A percentile compares a stretch with the other conserved stretches of the same genome.
Conservation (phyloP, 2,888 invertebrate genomes). For the Alsophila aescularia region DNA sequence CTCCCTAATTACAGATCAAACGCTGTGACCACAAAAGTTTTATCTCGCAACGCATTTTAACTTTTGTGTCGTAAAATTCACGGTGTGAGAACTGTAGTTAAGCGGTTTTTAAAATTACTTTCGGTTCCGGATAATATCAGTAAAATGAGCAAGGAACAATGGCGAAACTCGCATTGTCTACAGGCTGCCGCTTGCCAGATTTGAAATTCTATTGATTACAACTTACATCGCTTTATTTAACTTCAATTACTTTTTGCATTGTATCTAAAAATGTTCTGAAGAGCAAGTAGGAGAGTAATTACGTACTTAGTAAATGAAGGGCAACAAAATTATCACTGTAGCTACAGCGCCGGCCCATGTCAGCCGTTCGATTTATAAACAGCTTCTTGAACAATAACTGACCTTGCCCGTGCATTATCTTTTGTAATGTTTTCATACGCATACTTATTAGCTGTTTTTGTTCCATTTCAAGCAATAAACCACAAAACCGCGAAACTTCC, state of each 20-base stretch:
- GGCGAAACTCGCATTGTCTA: slow-evolving; percentile 35
- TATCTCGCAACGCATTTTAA: slow-evolving; percentile 68
- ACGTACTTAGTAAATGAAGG: slow-evolving; percentile 21
- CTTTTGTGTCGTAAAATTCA: slow-evolving; percentile 74
- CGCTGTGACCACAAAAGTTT: slow-evolving; percentile 75
- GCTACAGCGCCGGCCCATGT: slow-evolving; percentile 12
- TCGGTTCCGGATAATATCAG: slow-evolving; percentile 51
- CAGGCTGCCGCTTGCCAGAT: slow-evolving; percentile 20
- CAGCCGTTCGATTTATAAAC: slow-evolving; percentile 19
- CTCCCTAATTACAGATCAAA: slow-evolving; percentile 81
- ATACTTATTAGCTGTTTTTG: slow-evolving; percentile 43
- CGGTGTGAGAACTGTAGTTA: slow-evolving; percentile 61
- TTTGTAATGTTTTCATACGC: slow-evolving; percentile 45
- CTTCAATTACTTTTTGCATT: slow-evolving; percentile 15
- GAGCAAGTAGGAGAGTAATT: slow-evolving; percentile 18
- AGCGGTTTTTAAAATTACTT: slow-evolving; percentile 70
- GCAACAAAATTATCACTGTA: slow-evolving; percentile 13
- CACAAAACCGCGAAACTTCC: slow-evolving; percentile 67
- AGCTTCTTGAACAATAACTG: slow-evolving; percentile 35
- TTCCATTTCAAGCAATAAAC: slow-evolving; percentile 56
- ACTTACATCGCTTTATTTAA: slow-evolving; percentile 19
- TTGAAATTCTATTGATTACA: slow-evolving; percentile 8
- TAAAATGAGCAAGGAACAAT: slow-evolving; percentile 35
- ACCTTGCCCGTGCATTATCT: slow-evolving; percentile 42
- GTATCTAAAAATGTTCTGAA: slow-evolving; percentile 17